Evolutionary conservation across 2,113 vertebrate genomes (phyloP), one percentile per base, ranked within the genome.

Genomic region (Lasiurus borealis): DNA sequence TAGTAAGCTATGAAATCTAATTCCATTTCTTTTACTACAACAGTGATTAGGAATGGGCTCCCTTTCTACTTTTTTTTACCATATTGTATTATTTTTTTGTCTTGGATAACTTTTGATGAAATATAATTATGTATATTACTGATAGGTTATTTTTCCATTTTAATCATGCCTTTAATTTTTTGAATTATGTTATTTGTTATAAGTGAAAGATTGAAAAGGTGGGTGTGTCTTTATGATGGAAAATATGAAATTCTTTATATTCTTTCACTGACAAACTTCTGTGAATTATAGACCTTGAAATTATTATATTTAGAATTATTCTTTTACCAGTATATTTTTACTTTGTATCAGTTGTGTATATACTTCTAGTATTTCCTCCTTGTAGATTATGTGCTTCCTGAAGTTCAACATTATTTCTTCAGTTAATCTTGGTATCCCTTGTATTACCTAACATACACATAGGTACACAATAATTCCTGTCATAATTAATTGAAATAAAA

Each of bases 41-140:
- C 34, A 81, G 0, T 94, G 14, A 81, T 40, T 54, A 59, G 19
- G 8, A 14, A 40, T 2, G 21, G 23, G 7, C 6, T 81, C 36
- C 85, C 25, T 95, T 44, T 72, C 21, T 50, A 18, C 15, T 78
- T 54, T 9, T 84, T 78, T 82, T 78, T 31, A 50, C 7, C 76
- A 64, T 57, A 29, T 6, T 73, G 88, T 62, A 69, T 14, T 54
- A 14, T 48, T 78, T 89, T 94, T 94, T 83, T 72, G 7, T 46
- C 12, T 81, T 93, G 12, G 34, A 75, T 82, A 69, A 73, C 59
- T 94, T 93, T 85, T 86, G n/a, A 85, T 80, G 82, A 80, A 69
- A 8, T 71, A n/a, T 50, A 85, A 88, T 62, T 27, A 36, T n/a
- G 8, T 52, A 27, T 48, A 94, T 19, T 6, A 25, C 3, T 77